Evolutionary conservation across 2,113 vertebrate genomes (phyloP).

Genomic region (Copsychus sechellarum): DNA sequence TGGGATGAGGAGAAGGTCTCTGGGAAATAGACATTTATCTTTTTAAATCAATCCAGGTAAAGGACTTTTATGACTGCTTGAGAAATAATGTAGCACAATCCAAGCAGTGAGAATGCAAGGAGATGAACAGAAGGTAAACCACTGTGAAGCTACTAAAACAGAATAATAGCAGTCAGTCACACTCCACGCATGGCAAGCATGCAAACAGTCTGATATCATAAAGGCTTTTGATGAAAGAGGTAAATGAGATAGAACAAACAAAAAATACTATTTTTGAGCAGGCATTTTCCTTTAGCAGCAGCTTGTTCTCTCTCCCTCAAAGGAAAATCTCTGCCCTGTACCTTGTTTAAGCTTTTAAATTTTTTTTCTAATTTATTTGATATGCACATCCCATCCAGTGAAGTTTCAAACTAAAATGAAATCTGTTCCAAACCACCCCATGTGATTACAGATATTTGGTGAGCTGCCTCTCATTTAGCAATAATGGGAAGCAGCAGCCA

Average conservation of each 20-base stretch:
- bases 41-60: background rate
- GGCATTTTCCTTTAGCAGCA: background rate
- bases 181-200: background rate
- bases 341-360: background rate
- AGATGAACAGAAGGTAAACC: background rate
- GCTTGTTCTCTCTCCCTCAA: background rate
- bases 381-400: background rate
- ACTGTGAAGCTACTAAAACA: background rate
- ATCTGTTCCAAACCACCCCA: background rate
- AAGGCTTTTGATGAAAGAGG: background rate
- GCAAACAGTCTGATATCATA: background rate
- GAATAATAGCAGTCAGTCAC: background rate
- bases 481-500: background rate
- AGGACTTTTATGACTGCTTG: background rate
- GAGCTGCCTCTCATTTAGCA: background rate
- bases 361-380: background rate
- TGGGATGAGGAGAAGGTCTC: background rate
- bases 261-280: conserved; percentile 7
- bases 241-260: background rate
- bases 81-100: background rate
- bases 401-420: conserved; percentile 2
- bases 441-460: background rate
- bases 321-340: background rate
- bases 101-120: background rate
- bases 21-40: background rate